Percentiles rank a stretch among this genome's conserved stretches.
These are phyloP conservation scores for Drosophila sucinea DNA, from an alignment of 1,140 invertebrate species.

Conservation along the genomic window DNA sequence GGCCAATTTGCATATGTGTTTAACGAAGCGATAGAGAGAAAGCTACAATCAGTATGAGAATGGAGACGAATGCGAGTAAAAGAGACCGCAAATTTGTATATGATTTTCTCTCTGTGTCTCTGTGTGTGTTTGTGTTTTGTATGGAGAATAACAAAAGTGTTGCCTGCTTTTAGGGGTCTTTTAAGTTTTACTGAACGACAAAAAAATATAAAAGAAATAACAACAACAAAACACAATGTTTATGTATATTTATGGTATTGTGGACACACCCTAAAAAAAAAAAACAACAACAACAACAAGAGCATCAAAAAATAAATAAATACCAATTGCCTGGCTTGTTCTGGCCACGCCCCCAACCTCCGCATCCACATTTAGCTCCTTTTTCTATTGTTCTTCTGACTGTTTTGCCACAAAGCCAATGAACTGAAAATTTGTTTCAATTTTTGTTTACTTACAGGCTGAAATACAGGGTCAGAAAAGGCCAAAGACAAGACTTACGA, in stretches of 20 bases:
- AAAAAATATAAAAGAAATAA: background rate
- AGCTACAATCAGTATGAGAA: conserved; percentile 11
- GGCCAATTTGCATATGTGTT: conserved; percentile 72
- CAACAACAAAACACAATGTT: conserved; percentile 43
- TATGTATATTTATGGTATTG: conserved; percentile 52
- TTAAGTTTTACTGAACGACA: conserved; percentile 23
- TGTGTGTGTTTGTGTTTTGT: background rate
- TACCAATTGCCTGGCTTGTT: conserved; percentile 60
- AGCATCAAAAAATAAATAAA: conserved; percentile 68
- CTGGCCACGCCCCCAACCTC: conserved; percentile 28
- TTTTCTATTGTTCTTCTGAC: conserved; percentile 32
- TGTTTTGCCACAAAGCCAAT: conserved; percentile 76
- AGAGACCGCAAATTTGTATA: conserved; percentile 72
- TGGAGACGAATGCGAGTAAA: background rate
- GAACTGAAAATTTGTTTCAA: conserved; percentile 73
- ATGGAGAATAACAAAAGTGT: conserved; percentile 29
- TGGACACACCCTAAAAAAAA: conserved; percentile 55
- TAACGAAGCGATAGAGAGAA: conserved; percentile 59
- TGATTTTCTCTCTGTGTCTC: conserved; percentile 55
- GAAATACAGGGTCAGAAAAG: conserved; percentile 25
- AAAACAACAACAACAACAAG: conserved; percentile 48
- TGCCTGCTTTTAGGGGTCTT: conserved; percentile 49
- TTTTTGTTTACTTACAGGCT: conserved; percentile 65
- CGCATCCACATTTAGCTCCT: background rate
- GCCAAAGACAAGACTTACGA: conserved; percentile 9